Evolutionary conservation across 2,113 vertebrate genomes (phyloP).

Genomic region (Chelonoidis abingdonii): DNA sequence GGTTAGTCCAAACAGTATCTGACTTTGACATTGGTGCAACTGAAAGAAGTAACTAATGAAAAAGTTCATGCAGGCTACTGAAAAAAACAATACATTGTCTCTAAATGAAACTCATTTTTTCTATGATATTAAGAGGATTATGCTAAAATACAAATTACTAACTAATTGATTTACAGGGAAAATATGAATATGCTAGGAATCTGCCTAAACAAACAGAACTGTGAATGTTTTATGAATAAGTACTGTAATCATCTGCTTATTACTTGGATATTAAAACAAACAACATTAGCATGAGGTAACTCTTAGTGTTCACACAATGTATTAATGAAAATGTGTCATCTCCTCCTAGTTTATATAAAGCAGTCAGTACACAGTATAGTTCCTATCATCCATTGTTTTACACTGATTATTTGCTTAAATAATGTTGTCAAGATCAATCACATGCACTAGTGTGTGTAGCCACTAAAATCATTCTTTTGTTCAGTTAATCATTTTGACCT

Average conservation of each 20-base stretch:
- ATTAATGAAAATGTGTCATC: neutral
- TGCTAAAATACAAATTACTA: neutral
- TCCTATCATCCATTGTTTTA: neutral
- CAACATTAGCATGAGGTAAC: conserved; percentile 19
- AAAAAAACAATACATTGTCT: neutral
- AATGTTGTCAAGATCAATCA: neutral
- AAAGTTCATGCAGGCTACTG: neutral
- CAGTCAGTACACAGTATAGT: neutral
- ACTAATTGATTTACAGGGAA: conserved; percentile 23
- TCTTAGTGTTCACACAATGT: neutral
- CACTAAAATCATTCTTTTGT: neutral
- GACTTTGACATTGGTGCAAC: neutral
- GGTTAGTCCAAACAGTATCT: neutral
- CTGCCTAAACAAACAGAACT: neutral
- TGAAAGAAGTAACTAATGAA: neutral
- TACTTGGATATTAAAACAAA: conserved; percentile 45
- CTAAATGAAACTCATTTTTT: conserved; percentile 3
- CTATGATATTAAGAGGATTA: neutral
- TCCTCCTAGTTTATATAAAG: neutral
- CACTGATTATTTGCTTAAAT: neutral
- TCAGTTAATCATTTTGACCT: neutral
- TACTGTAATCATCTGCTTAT: neutral
- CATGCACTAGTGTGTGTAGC: neutral
- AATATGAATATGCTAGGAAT: conserved; percentile 4
- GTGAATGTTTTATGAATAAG: conserved; percentile 17